Evolutionary conservation across 2,888 invertebrate species (phyloP).

Genomic region (Dioctria linearis): DNA sequence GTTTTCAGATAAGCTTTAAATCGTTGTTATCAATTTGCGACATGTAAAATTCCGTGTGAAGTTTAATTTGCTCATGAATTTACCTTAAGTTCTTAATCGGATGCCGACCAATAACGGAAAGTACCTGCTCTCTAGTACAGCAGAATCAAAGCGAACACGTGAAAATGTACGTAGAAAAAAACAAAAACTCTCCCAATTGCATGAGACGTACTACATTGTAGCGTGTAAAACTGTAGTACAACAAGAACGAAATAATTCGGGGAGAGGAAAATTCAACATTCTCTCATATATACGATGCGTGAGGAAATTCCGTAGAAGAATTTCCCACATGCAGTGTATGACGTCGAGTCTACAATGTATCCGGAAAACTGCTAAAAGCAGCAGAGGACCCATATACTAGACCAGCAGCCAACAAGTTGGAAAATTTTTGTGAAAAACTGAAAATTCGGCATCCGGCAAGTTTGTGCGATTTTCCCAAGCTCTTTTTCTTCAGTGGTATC

Average conservation of each 20-base stretch:
- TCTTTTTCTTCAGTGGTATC: background rate
- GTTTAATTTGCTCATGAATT: background rate
- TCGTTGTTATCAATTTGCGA: background rate
- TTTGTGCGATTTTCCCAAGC: conserved; percentile 7
- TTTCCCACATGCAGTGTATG: background rate
- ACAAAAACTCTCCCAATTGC: no score
- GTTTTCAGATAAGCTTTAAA: background rate
- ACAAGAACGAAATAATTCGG: no score
- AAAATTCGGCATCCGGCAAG: background rate
- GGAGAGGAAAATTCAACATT: no score
- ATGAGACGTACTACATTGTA: no score
- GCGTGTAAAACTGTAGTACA: no score
- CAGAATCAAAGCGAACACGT: background rate
- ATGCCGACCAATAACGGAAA: no score
- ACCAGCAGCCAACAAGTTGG: background rate
- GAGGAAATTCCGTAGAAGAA: conserved; percentile 9
- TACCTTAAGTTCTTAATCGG: no score
- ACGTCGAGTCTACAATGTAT: background rate
- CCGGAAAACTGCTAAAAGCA: background rate
- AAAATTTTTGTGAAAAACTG: conserved; percentile 2
- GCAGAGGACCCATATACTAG: background rate
- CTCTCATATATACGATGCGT: background rate
- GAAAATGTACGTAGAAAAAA: background rate
- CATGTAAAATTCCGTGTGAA: conserved; percentile 19
- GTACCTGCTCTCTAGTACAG: no score